phyloP scores from a whole-genome alignment of 2,113 vertebrate genomes.

The Erpornis zantholeuca region DNA sequence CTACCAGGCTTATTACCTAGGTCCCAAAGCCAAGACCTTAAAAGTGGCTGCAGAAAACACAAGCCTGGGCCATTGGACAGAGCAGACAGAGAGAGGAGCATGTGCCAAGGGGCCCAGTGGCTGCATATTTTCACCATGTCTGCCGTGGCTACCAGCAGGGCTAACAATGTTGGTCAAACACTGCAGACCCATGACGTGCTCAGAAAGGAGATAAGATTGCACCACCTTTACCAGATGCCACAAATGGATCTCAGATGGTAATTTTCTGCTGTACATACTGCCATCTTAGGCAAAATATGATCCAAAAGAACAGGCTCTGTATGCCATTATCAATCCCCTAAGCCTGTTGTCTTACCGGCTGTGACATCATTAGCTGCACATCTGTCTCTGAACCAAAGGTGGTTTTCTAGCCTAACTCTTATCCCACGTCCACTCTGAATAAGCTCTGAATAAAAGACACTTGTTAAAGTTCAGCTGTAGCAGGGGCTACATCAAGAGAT shows the following conservation, averaged over 20 bases:
- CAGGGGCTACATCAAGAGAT: not conserved
- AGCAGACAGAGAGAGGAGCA: not conserved
- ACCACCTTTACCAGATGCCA: not conserved
- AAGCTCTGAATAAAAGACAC: conserved; percentile 15
- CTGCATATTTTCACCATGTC: not conserved
- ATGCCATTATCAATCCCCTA: not conserved
- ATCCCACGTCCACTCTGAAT: not conserved
- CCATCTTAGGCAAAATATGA: conserved; percentile 10
- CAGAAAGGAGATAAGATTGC: not conserved
- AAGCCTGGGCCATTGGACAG: not conserved
- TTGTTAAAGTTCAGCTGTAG: conserved; percentile 19
- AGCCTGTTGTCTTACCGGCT: conserved; percentile 2
- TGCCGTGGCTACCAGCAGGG: not conserved
- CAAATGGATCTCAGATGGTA: conserved; percentile 19
- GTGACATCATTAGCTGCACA: conserved; percentile 29
- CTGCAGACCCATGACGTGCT: not conserved
- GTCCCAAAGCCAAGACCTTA: not conserved
- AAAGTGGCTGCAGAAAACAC: not conserved
- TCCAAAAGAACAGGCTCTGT: not conserved
- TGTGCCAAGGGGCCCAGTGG: not conserved
- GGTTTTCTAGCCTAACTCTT: not conserved
- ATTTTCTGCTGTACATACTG: not conserved
- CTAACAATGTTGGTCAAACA: not conserved
- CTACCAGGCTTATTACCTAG: not conserved
- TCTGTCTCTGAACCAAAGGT: conserved; percentile 30